Conservation (phyloP, 2,113 vertebrate genomes). For the Dipodomys ordii region DNA sequence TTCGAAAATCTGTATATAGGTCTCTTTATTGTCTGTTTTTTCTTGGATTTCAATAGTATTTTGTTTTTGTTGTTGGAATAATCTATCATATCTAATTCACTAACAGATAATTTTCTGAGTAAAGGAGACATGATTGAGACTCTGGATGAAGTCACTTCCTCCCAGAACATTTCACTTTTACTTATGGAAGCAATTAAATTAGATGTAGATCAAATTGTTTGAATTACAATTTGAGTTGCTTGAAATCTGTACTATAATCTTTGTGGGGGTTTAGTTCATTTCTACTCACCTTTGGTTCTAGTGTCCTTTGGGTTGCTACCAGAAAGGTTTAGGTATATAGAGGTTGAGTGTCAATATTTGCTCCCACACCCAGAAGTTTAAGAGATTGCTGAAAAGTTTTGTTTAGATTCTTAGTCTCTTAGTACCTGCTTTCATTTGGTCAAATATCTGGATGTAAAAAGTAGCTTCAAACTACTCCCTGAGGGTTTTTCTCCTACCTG, state of each 20-base stretch:
- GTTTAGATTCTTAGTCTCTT: slow-evolving; percentile 44
- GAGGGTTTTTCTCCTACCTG: slow-evolving; percentile 27
- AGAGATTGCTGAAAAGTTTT: slow-evolving; percentile 39
- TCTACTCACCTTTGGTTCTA: slow-evolving; percentile 19
- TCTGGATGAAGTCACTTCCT: slow-evolving; percentile 45
- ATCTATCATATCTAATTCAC: slow-evolving; percentile 47
- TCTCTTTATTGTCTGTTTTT: slow-evolving; percentile 32
- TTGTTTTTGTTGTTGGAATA: slow-evolving; percentile 3
- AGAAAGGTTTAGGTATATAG: background rate
- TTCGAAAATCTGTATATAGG: background rate
- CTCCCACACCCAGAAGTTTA: slow-evolving; percentile 14
- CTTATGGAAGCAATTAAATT: slow-evolving; percentile 22
- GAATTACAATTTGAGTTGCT: background rate
- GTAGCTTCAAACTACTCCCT: slow-evolving; percentile 28
- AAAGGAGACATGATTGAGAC: slow-evolving; percentile 36
- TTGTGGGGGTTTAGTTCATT: slow-evolving; percentile 35
- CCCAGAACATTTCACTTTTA: slow-evolving; percentile 47
- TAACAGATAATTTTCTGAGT: slow-evolving; percentile 5
- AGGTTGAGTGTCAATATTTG: slow-evolving; percentile 8
- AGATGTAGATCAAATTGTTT: slow-evolving; percentile 29
- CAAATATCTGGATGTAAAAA: slow-evolving; percentile 25
- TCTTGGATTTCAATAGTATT: slow-evolving; percentile 23
- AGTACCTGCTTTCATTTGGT: background rate
- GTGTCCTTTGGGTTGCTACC: background rate
- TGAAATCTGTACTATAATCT: background rate